Percentiles rank a stretch among this genome's conserved stretches.
phyloP scores from a whole-genome alignment of 92 coral and sea anemone species.

The Palythoa caribaeorum region DNA sequence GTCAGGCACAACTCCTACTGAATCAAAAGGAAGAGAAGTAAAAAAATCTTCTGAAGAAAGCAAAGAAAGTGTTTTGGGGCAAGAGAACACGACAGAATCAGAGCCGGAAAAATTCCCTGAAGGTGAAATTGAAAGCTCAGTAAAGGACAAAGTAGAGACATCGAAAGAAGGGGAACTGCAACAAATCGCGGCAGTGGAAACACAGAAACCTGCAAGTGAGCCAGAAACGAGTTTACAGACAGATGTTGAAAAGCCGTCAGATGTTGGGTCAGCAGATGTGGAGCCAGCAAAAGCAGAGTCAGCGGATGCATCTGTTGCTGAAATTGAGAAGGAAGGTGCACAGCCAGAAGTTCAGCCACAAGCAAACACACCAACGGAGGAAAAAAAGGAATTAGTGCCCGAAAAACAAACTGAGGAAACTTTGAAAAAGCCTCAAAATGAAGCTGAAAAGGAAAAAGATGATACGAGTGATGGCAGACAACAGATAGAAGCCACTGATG shows the following conservation, averaged over 20 bases:
- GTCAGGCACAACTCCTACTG: not conserved
- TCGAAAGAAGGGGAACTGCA: not conserved
- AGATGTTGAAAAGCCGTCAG: not conserved
- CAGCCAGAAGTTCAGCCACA: not conserved
- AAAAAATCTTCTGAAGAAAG: not conserved
- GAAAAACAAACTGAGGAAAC: not conserved
- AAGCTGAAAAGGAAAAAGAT: not conserved
- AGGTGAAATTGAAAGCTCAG: slow-evolving; percentile 7
- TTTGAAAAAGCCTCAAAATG: not conserved
- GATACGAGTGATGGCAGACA: slow-evolving; percentile 4
- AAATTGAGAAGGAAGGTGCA: not conserved
- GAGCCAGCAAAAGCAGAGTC: not conserved
- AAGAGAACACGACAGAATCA: not conserved
- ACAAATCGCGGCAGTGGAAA: not conserved
- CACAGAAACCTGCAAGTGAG: not conserved
- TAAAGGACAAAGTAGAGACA: not conserved
- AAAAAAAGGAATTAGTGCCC: not conserved
- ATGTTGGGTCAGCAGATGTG: not conserved
- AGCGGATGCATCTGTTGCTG: not conserved
- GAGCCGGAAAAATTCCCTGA: not conserved
- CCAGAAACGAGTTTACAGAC: not conserved
- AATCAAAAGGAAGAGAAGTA: not conserved
- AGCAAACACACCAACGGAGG: not conserved
- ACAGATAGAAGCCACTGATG: not conserved
- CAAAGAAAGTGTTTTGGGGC: not conserved